Conservation (phyloP, 2,888 invertebrate genomes). For the Harpalus rubripes region DNA sequence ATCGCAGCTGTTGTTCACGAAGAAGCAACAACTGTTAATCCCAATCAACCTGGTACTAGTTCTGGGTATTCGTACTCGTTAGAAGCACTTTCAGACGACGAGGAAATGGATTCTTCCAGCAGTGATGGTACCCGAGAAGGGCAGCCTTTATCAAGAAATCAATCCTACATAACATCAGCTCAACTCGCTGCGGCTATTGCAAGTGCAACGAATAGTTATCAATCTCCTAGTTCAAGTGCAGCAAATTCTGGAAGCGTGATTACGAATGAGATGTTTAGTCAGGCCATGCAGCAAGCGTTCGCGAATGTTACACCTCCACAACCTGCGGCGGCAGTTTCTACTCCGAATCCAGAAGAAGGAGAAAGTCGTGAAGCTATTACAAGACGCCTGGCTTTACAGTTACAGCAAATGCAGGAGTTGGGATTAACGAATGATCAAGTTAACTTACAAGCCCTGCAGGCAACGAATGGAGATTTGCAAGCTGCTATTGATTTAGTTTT, state of each 20-base stretch:
- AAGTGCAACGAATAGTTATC: conserved; percentile 76
- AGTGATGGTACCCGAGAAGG: conserved; percentile 73
- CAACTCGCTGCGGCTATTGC: conserved; percentile 88
- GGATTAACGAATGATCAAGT: conserved; percentile 91
- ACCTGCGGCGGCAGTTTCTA: conserved; percentile 64
- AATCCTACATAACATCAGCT: conserved; percentile 83
- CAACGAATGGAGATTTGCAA: conserved; percentile 91
- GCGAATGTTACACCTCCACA: conserved; percentile 70
- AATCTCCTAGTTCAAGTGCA: conserved; percentile 55
- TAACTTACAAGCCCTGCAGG: conserved; percentile 91
- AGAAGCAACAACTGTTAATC: conserved; percentile 79
- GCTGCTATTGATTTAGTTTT: conserved; percentile 95
- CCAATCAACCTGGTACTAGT: conserved; percentile 79
- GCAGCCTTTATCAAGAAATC: conserved; percentile 73
- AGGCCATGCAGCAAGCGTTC: conserved; percentile 87
- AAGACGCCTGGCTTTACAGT: conserved; percentile 79
- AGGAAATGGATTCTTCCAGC: conserved; percentile 78
- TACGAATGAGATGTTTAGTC: conserved; percentile 88
- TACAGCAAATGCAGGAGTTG: conserved; percentile 93
- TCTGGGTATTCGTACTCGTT: conserved; percentile 78
- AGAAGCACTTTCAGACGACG: conserved; percentile 79
- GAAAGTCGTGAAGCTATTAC: conserved; percentile 72
- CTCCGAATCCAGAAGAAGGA: conserved; percentile 69
- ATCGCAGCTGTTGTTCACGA: conserved; percentile 81
- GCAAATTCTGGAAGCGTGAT: conserved; percentile 77